Percentiles rank a stretch among this genome's conserved stretches.
Conservation (phyloP, 2,888 invertebrate species). For the Scaptomyza tumidula region DNA sequence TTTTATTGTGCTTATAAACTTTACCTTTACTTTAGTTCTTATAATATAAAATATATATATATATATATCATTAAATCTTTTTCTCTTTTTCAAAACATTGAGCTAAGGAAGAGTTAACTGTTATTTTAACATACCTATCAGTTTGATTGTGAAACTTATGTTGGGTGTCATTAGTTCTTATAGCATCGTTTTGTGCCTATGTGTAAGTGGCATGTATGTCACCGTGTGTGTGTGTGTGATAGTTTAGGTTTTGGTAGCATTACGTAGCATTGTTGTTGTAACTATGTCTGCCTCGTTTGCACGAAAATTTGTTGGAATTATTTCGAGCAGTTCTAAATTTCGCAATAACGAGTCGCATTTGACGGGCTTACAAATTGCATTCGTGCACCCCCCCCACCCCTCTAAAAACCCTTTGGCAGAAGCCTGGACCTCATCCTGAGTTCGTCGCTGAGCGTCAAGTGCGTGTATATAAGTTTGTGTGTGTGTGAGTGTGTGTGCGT, state of each 20-base stretch:
- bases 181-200: constrained; percentile 30
- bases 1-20: too few species aligned
- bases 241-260: constrained; percentile 21
- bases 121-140: background rate
- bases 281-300: constrained; percentile 75
- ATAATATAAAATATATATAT: too few species aligned
- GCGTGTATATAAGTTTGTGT: constrained; percentile 8
- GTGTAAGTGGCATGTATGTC: background rate
- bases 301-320: constrained; percentile 76
- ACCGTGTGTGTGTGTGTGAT: constrained; percentile 23
- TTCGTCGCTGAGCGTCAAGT: constrained; percentile 19
- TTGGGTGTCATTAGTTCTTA: constrained; percentile 42
- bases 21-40: too few species aligned
- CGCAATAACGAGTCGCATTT: constrained; percentile 78
- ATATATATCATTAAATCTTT: too few species aligned
- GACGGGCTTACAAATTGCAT: constrained; percentile 79
- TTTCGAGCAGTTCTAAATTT: constrained; percentile 81
- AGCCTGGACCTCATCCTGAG: constrained; percentile 26
- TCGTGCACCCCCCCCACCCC: constrained; percentile 1
- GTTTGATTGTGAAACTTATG: constrained; percentile 27
- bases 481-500: constrained; percentile 8
- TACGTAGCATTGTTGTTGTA: constrained; percentile 26
- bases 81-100: too few species aligned
- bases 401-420: background rate
- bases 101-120: too few species aligned